These are phyloP conservation scores for Brachyopa scutellaris DNA, from an alignment of 2,888 invertebrate species.

Conservation along the genomic window DNA sequence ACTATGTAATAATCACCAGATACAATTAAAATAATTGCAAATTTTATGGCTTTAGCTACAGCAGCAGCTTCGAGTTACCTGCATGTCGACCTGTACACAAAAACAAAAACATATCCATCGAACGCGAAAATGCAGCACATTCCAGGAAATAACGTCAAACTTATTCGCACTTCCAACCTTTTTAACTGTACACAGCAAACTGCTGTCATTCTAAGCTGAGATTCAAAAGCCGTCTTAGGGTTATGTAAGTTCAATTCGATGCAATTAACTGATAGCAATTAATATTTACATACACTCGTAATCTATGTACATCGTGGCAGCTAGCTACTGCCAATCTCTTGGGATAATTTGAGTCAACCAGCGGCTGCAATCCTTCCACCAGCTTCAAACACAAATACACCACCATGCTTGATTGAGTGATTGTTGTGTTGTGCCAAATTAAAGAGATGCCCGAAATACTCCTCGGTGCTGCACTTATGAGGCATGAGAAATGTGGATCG, in stretches of 20 bases:
- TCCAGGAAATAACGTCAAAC: constrained; percentile 55
- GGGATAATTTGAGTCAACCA: constrained; percentile 34
- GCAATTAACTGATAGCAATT: constrained; percentile 61
- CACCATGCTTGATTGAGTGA: constrained; percentile 59
- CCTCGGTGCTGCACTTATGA: constrained; percentile 14
- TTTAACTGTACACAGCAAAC: neutral
- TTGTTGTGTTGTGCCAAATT: constrained; percentile 34
- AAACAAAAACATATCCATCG: constrained; percentile 4
- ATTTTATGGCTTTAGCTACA: constrained; percentile 18
- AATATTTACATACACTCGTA: constrained; percentile 59
- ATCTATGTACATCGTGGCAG: constrained; percentile 4
- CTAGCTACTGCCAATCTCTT: constrained; percentile 26
- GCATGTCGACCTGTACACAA: constrained; percentile 6
- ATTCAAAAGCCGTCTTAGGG: constrained; percentile 2
- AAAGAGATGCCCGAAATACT: constrained; percentile 26
- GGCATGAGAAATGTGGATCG: constrained; percentile 35
- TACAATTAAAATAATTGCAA: constrained; percentile 67
- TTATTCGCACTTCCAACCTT: constrained; percentile 44
- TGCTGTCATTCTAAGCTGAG: constrained; percentile 36
- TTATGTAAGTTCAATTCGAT: constrained; percentile 65
- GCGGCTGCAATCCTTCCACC: neutral
- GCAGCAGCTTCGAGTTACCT: neutral
- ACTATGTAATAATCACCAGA: constrained; percentile 49
- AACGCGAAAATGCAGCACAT: constrained; percentile 5
- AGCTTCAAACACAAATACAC: neutral